These are phyloP conservation scores for Oryzias sinensis DNA, from an alignment of 2,797 vertebrate genomes.

Conservation along the genomic window DNA sequence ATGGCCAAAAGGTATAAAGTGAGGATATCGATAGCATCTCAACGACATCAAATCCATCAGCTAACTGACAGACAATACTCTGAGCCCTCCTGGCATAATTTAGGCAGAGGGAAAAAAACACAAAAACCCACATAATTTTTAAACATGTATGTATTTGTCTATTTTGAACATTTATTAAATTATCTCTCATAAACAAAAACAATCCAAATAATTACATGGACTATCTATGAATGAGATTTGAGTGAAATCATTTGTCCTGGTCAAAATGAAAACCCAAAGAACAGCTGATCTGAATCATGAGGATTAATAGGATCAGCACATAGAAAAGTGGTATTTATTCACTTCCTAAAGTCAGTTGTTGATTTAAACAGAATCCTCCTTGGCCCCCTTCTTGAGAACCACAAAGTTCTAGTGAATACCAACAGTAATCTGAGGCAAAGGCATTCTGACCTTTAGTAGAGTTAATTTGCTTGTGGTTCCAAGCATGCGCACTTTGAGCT, in stretches of 20 bases:
- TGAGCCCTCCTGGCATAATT: background rate
- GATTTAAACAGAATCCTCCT: too few species aligned
- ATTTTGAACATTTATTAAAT: too few species aligned
- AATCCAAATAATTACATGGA: background rate
- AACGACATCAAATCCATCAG: constrained; percentile 16
- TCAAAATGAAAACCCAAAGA: background rate
- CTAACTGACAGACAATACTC: constrained; percentile 12
- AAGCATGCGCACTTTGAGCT: too few species aligned
- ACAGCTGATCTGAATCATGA: background rate
- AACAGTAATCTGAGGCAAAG: too few species aligned
- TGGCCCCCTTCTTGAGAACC: too few species aligned
- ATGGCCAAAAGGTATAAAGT: constrained; percentile 42
- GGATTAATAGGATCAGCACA: background rate
- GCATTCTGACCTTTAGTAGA: too few species aligned
- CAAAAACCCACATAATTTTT: background rate
- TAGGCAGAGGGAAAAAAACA: background rate
- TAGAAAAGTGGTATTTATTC: background rate
- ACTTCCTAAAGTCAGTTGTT: too few species aligned
- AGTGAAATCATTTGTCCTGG: background rate
- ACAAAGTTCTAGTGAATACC: too few species aligned
- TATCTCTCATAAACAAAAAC: background rate
- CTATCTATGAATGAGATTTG: constrained; percentile 3
- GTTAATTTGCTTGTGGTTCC: too few species aligned
- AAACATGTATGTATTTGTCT: too few species aligned
- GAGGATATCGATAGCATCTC: background rate